Percentiles rank a stretch among this genome's conserved stretches.
Conservation (phyloP, 2,113 vertebrate genomes). For the Phaethornis superciliosus region DNA sequence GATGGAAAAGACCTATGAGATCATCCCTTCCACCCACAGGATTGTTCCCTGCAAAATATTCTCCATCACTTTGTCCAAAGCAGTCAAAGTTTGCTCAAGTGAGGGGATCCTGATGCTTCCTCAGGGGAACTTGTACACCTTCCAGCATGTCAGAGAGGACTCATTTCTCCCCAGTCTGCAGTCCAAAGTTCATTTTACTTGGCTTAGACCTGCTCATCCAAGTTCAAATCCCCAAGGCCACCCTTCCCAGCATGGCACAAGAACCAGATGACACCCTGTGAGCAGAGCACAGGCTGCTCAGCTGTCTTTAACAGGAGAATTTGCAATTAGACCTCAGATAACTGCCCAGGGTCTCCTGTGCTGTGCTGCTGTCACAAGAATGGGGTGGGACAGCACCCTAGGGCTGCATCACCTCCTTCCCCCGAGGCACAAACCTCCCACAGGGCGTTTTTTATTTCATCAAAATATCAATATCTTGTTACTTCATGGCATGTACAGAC, state of each 20-base stretch:
- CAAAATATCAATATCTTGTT: not conserved
- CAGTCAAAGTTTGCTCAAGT: not conserved
- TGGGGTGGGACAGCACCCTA: not conserved
- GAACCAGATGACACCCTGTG: rapidly evolving
- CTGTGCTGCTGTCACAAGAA: not conserved
- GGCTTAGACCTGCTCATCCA: not conserved
- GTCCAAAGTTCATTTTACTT: not conserved
- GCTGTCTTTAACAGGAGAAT: not conserved
- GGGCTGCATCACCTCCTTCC: not conserved
- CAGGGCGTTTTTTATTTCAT: not conserved
- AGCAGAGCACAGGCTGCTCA: not conserved
- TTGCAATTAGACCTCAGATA: not conserved
- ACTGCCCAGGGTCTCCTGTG: not conserved
- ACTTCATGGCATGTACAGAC: not conserved
- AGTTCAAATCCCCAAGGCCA: not conserved
- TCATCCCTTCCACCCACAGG: slow-evolving; percentile 52
- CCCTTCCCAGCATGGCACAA: not conserved
- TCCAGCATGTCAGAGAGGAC: not conserved
- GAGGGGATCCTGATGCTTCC: not conserved
- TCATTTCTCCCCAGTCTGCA: not conserved
- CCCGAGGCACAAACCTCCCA: not conserved
- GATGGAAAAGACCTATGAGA: slow-evolving; percentile 65
- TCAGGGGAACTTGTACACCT: not conserved
- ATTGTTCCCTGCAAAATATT: slow-evolving; percentile 45
- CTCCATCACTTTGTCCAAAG: slow-evolving; percentile 50